These are phyloP conservation scores for Phycodurus eques DNA, from an alignment of 2,113 vertebrate species.

Conservation along the genomic window DNA sequence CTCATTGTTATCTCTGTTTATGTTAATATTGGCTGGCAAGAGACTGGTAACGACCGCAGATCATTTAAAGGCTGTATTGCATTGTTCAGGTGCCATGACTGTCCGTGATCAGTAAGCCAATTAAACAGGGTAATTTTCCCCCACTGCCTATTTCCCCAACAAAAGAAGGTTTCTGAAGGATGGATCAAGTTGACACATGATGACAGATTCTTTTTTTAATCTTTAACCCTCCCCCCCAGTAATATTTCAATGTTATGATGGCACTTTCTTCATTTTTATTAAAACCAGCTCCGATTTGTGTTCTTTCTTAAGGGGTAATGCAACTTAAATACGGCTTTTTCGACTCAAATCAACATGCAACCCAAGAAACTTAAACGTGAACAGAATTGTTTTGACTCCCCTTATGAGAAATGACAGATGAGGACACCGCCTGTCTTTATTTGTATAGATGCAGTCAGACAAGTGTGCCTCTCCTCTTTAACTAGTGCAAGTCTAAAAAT, in stretches of 20 bases:
- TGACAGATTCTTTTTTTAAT: constrained; percentile 86
- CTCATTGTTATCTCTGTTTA: constrained; percentile 59
- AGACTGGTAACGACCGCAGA: constrained; percentile 89
- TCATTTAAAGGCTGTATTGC: constrained; percentile 98
- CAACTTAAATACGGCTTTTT: constrained; percentile 82
- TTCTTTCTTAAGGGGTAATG: constrained; percentile 80
- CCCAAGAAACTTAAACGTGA: constrained; percentile 94
- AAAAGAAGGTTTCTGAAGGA: constrained; percentile 71
- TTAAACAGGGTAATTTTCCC: constrained; percentile 86
- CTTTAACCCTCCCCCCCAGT: constrained; percentile 38
- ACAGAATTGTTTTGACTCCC: constrained; percentile 93
- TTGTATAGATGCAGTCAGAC: constrained; percentile 90
- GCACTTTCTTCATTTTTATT: constrained; percentile 88
- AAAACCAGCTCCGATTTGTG: constrained; percentile 49
- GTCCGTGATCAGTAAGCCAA: constrained; percentile 91
- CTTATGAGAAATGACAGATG: constrained; percentile 95
- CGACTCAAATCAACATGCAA: constrained; percentile 96
- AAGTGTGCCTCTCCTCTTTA: constrained; percentile 83
- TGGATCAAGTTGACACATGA: constrained; percentile 87
- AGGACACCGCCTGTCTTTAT: constrained; percentile 93
- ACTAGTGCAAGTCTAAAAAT: constrained; percentile 86
- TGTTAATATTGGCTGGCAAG: constrained; percentile 79
- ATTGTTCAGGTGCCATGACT: constrained; percentile 86
- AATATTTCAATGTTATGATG: constrained; percentile 80
- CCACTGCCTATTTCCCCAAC: constrained; percentile 70